Percentiles rank a stretch among this genome's conserved stretches.
phyloP scores from a whole-genome alignment of 2,113 vertebrate species.

The Pseudolaguvia tuberculata region DNA sequence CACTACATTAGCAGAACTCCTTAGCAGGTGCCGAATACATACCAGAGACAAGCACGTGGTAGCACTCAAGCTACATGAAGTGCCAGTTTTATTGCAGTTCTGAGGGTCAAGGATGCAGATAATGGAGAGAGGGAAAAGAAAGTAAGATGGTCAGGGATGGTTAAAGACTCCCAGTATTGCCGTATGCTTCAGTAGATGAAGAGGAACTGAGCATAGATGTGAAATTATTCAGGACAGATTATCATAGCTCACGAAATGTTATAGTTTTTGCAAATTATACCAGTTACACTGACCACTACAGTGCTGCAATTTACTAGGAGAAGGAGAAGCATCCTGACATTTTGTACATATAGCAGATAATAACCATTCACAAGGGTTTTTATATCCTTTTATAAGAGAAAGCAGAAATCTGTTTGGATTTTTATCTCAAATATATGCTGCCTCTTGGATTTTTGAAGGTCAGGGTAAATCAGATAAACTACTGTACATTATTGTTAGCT shows the following conservation, averaged over 20 bases:
- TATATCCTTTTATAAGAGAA: not conserved
- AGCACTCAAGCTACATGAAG: not conserved
- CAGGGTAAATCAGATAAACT: not conserved
- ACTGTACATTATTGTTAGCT: not conserved
- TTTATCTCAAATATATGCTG: not conserved
- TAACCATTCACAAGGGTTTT: not conserved
- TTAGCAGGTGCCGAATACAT: not conserved
- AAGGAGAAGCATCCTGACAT: slow-evolving; percentile 17
- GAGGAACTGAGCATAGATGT: slow-evolving; percentile 22
- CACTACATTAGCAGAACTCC: not conserved
- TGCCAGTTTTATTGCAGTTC: not conserved
- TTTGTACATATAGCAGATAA: slow-evolving; percentile 5
- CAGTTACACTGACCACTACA: slow-evolving; percentile 1
- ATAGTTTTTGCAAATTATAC: slow-evolving; percentile 23
- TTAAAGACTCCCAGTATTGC: slow-evolving; percentile 48
- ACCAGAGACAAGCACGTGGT: slow-evolving; percentile 26
- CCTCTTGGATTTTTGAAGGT: not conserved
- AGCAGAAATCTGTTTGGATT: not conserved
- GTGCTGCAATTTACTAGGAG: slow-evolving; percentile 21
- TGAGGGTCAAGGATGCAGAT: slow-evolving; percentile 21
- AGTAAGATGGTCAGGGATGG: slow-evolving; percentile 36
- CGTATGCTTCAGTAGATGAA: slow-evolving; percentile 33
- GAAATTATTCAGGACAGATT: slow-evolving; percentile 35
- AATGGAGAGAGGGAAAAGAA: slow-evolving; percentile 10
- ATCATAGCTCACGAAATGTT: slow-evolving; percentile 39